Base-by-base conservation (phyloP, 2,888 invertebrate genomes). In the Dryobota labecula region DNA sequence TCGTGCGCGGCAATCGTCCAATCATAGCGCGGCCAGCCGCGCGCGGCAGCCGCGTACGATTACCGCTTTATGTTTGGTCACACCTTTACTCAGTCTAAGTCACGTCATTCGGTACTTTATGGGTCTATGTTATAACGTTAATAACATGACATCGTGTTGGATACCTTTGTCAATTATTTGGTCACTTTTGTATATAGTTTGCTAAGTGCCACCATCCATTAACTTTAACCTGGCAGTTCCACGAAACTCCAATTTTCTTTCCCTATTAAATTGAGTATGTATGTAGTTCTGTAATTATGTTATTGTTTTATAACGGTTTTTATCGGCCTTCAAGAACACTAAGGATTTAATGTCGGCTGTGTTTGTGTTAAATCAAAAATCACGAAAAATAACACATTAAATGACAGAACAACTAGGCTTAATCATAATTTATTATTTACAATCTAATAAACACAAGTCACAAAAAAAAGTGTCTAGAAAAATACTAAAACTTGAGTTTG, bases 401-500 rank as follows among this genome's bases (percentile, higher is more conserved):
- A 51, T 51, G 15, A 49, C 24, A 5, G 3, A 6, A 33, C 33
- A 2, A 27, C 3, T 61, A 38, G 8, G 49, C 74, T 73, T 41
- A 66, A 36, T 27, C 57, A 84, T n/a, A 63, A 67, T 84, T 78
- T 84, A 84, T 71, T 84, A 36, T 70, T 64, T 62, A 82, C 62
- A 75, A 45, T 24, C 43, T 57, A 64, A 2, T 60, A 70, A 43
- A 80, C n/a, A 78, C 27, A 69, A 57, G 38, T 51, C 49, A 73
- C 62, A 83, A 78, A 78, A 62, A 67, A 72, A 70, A 47, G 30
- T 67, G 49, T 68, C 57, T 69, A 80, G 47, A 78, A 65, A 75
- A 68, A 73, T 15, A 54, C 72, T 94, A 95, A 88, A 96, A 96
- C 86, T 95, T 96, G 30, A 95, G 88, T 86, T 95, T 94, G 77